A percentile compares a stretch with the other conserved stretches of the same genome.
Conservation (phyloP, 2,888 invertebrate species). For the Aphelenchoides bicaudatus region DNA sequence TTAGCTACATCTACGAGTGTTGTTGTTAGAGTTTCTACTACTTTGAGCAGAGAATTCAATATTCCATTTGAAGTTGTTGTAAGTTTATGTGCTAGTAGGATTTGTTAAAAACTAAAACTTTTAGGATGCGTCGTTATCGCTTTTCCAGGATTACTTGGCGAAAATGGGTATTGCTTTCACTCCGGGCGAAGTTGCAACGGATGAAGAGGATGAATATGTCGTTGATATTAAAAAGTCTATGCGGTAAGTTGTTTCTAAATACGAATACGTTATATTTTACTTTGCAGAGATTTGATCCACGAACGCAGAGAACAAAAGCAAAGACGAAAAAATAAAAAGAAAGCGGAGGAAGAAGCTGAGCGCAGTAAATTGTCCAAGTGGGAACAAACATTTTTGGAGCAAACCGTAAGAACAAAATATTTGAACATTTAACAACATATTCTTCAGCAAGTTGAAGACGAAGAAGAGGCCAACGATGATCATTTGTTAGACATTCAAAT, state of each 20-base stretch:
- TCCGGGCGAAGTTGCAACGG: slow-evolving; percentile 12
- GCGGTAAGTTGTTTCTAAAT: slow-evolving; percentile 7
- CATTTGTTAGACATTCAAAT: too few species aligned
- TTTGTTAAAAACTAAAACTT: not conserved
- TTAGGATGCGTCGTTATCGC: slow-evolving; percentile 2
- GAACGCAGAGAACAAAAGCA: slow-evolving; percentile 14
- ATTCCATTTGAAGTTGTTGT: slow-evolving; percentile 17
- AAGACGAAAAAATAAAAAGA: slow-evolving; percentile 2
- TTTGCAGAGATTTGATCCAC: slow-evolving; percentile 14
- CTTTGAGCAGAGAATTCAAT: not conserved
- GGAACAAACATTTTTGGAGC: slow-evolving; percentile 1
- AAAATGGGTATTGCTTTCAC: slow-evolving; percentile 14
- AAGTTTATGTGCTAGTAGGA: not conserved
- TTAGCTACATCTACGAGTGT: slow-evolving; percentile 10
- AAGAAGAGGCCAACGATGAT: too few species aligned
- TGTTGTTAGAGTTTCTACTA: not conserved
- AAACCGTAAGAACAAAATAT: not conserved
- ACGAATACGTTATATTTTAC: not conserved
- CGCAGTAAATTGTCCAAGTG: not conserved
- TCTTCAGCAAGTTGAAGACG: not conserved
- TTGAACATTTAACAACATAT: slow-evolving; percentile 7
- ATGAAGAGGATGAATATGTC: not conserved
- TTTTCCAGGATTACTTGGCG: slow-evolving; percentile 12
- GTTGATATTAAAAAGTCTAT: slow-evolving; percentile 12
- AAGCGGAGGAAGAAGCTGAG: slow-evolving; percentile 7